phyloP scores from a whole-genome alignment of 2,888 invertebrate genomes.

The Metopia argyrocephala region DNA sequence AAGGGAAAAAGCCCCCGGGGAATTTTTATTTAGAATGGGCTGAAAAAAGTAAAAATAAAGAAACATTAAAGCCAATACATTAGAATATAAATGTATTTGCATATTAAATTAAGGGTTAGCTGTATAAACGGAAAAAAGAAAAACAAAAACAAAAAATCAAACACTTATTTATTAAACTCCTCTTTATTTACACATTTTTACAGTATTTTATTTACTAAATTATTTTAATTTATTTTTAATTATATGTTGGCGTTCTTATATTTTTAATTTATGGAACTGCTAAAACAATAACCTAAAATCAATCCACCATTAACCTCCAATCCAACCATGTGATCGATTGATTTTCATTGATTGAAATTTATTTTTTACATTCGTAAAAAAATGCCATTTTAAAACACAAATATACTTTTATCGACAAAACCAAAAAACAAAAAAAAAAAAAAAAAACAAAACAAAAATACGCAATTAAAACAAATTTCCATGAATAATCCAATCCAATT shows the following conservation, averaged over 20 bases:
- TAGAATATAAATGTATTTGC: neutral
- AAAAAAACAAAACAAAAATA: constrained; percentile 13
- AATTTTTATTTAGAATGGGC: no score
- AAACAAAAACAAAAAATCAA: neutral
- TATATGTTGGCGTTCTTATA: constrained; percentile 43
- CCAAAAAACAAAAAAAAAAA: no score
- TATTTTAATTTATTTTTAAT: constrained; percentile 46
- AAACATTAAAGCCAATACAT: no score
- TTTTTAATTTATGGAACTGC: constrained; percentile 51
- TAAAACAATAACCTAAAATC: constrained; percentile 41
- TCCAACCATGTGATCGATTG: constrained; percentile 37
- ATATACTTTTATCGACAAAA: constrained; percentile 28
- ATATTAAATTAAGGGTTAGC: neutral
- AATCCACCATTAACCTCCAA: constrained; percentile 45
- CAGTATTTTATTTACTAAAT: constrained; percentile 51
- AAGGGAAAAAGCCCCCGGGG: no score
- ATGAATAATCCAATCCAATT: constrained; percentile 23
- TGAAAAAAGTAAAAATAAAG: no score
- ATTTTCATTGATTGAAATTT: constrained; percentile 48
- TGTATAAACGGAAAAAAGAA: neutral
- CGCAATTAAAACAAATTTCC: constrained; percentile 39
- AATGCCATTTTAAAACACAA: constrained; percentile 9
- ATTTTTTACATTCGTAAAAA: constrained; percentile 31
- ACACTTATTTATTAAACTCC: neutral
- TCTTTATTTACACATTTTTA: constrained; percentile 14